These are phyloP conservation scores for Agrochola macilenta DNA, from an alignment of 2,888 invertebrate genomes.

Conservation along the genomic window DNA sequence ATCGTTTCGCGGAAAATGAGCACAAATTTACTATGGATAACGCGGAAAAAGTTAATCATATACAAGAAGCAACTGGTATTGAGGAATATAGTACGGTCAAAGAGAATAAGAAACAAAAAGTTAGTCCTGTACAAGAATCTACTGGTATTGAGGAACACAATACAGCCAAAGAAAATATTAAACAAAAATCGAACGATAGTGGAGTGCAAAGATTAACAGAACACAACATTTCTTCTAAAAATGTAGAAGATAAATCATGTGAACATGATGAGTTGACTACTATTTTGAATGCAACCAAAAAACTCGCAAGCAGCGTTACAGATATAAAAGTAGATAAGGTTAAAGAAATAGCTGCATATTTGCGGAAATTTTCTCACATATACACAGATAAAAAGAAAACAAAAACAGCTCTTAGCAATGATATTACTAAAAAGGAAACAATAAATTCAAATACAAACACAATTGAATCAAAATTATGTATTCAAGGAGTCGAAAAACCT, in stretches of 20 bases:
- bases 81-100: neutral
- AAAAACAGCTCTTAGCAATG: constrained; percentile 33
- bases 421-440: constrained; percentile 39
- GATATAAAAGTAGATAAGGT: constrained; percentile 63
- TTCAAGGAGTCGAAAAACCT: constrained; percentile 84
- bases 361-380: constrained; percentile 65
- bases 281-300: constrained; percentile 52
- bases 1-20: neutral
- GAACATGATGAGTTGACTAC: constrained; percentile 34
- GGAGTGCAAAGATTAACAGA: constrained; percentile 15
- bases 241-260: constrained; percentile 35
- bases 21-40: neutral
- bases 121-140: neutral
- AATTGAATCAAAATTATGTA: constrained; percentile 77
- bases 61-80: neutral
- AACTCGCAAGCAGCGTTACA: constrained; percentile 38
- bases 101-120: constrained; percentile 3
- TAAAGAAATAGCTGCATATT: constrained; percentile 71
- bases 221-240: constrained; percentile 45
- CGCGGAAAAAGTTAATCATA: neutral
- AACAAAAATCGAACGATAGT: neutral
- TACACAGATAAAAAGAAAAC: constrained; percentile 56
- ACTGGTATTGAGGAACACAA: neutral
- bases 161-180: neutral
- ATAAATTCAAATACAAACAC: constrained; percentile 55